Evolutionary conservation across 2,113 vertebrate genomes (phyloP), one percentile per base, ranked within the genome.

Genomic region (Xerus inauris): DNA sequence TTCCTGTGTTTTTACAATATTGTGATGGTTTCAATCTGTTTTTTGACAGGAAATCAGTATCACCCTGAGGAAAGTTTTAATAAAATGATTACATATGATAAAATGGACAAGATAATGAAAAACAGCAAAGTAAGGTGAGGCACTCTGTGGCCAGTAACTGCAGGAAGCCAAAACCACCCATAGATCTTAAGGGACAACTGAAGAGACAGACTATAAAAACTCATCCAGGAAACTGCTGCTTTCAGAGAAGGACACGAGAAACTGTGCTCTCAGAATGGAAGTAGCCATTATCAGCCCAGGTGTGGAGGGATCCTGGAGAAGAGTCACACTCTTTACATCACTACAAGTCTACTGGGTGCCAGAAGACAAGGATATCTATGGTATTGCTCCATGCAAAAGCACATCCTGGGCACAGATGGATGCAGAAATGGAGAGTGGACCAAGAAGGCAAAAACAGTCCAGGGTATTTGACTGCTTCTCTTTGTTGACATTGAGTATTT

Each of bases 111-210:
- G 6, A n/a, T 47, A 2, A 32, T 54, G 8, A 47, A 69, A 82
- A 51, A 45, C 16, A 64, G 47, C 12, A 77, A 80, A 51, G 12
- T 51, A 64, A 8, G 3, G 26, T 24, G 26, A 87, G 38, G 40
- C 3, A 45, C 24, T 22, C n/a, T 40, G 73, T 22, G 11, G 10
- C 8, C 28, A 51, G 19, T 30, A 38, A 47, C 26, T 26, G 30
- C 30, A 85, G 32, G 30, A 76, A 73, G 19, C 13, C 11, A 13
- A n/a, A 49, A 30, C 30, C 13, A 69, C 32, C 59, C 24, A 4
- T 3, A 32, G 20, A 13, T n/a, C 30, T 32, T 12, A 40, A 67
- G 47, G 20, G 14, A 0, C 19, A 0, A 0, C 8, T 54, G 26
- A 11, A 80, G 16, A 75, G 17, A 76, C 12, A 17, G 30, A 6